phyloP scores from a whole-genome alignment of 1,140 invertebrate genomes.

The Wiebesia pumilae region DNA sequence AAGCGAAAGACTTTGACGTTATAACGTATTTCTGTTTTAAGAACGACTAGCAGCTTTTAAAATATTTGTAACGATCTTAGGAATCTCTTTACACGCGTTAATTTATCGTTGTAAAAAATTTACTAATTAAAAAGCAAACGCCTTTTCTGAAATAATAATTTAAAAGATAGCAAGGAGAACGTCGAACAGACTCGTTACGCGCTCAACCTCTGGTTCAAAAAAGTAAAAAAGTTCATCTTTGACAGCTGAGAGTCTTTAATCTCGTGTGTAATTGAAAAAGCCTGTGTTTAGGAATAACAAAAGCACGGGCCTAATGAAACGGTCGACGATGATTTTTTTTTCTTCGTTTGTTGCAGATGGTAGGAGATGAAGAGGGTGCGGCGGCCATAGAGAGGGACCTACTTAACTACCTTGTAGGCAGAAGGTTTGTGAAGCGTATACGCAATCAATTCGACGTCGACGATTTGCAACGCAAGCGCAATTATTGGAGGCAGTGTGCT shows the following conservation, averaged over 20 bases:
- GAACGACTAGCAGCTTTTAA: too few relatives aligned
- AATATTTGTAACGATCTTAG: too few relatives aligned
- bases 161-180: neutral
- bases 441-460: conserved; percentile 73
- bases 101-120: too few relatives aligned
- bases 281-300: neutral
- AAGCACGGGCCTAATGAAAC: neutral
- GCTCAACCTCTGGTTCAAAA: neutral
- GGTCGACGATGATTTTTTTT: neutral
- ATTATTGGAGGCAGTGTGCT: conserved; percentile 81
- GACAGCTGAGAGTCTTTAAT: conserved; percentile 30
- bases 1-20: too few relatives aligned
- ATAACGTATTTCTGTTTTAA: too few relatives aligned
- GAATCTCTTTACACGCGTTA: too few relatives aligned
- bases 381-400: conserved; percentile 50
- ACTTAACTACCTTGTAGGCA: conserved; percentile 52
- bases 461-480: conserved; percentile 78
- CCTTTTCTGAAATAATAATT: neutral
- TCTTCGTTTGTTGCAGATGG: conserved; percentile 30
- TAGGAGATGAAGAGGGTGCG: conserved; percentile 47
- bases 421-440: conserved; percentile 74
- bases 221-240: neutral
- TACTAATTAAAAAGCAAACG: neutral
- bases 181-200: neutral
- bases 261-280: conserved; percentile 29